Conservation (phyloP, 2,113 vertebrate species). For the Cettia cetti region DNA sequence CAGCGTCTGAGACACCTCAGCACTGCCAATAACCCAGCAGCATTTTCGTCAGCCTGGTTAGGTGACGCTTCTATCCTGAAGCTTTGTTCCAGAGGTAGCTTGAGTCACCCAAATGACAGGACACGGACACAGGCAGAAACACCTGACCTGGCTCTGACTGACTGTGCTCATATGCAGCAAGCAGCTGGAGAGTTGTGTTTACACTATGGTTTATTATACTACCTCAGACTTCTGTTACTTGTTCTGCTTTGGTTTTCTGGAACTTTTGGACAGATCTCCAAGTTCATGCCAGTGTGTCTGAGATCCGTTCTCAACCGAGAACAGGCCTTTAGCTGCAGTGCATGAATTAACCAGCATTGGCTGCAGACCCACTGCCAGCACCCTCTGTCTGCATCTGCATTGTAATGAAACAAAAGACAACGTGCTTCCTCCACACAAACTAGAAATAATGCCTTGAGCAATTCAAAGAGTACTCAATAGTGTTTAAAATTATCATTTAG, state of each 20-base stretch:
- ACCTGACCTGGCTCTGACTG: neutral
- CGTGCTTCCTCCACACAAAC: neutral
- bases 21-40: accelerated
- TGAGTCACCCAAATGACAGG: neutral
- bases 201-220: neutral
- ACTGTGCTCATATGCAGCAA: neutral
- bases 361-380: neutral
- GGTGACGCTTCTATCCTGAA: neutral
- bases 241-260: neutral
- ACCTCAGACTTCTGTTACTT: neutral
- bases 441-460: neutral
- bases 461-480: neutral
- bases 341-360: accelerated
- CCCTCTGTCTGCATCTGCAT: neutral
- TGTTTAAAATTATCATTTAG: neutral
- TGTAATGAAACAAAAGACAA: neutral
- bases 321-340: accelerated
- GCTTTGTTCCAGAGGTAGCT: neutral
- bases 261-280: neutral
- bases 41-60: neutral
- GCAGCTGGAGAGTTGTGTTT: neutral
- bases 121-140: neutral
- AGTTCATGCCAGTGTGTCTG: accelerated
- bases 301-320: neutral
- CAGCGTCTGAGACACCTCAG: neutral